Evolutionary conservation across 2,797 vertebrate species (phyloP).

Genomic region (Bovichtus variegatus): DNA sequence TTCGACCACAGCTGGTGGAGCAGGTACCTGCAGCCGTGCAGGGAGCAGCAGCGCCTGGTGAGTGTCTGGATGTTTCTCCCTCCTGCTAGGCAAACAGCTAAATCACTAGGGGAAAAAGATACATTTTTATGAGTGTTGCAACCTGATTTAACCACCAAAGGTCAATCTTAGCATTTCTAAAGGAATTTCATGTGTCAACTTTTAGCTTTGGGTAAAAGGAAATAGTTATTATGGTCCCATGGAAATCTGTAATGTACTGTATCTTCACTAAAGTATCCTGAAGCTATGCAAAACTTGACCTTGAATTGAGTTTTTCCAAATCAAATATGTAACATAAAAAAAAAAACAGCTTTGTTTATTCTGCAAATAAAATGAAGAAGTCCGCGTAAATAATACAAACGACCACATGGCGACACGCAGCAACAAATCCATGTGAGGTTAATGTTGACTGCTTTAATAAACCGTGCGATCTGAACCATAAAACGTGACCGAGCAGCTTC

Average conservation of each 20-base stretch:
- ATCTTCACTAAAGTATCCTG: background rate
- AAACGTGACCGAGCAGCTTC: background rate
- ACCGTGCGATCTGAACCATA: background rate
- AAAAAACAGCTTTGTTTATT: background rate
- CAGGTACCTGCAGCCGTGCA: constrained; percentile 90
- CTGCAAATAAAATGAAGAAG: constrained; percentile 3
- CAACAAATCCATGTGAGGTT: background rate
- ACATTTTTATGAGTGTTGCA: background rate
- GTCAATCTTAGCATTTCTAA: background rate
- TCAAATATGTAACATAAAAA: background rate
- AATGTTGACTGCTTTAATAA: background rate
- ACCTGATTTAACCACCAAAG: background rate
- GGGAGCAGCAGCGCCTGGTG: constrained; percentile 75
- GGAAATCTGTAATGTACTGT: background rate
- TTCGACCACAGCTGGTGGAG: constrained; percentile 95
- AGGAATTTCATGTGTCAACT: background rate
- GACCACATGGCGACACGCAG: background rate
- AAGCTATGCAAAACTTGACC: background rate
- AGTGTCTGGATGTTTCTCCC: constrained; percentile 26
- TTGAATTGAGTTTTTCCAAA: background rate
- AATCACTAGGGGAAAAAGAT: background rate
- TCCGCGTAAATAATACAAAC: constrained; percentile 19
- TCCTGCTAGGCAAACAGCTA: background rate
- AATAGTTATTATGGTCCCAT: background rate
- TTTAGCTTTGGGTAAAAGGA: background rate